Base-by-base conservation (phyloP, 2,113 vertebrate species). In the Neotoma lepida region DNA sequence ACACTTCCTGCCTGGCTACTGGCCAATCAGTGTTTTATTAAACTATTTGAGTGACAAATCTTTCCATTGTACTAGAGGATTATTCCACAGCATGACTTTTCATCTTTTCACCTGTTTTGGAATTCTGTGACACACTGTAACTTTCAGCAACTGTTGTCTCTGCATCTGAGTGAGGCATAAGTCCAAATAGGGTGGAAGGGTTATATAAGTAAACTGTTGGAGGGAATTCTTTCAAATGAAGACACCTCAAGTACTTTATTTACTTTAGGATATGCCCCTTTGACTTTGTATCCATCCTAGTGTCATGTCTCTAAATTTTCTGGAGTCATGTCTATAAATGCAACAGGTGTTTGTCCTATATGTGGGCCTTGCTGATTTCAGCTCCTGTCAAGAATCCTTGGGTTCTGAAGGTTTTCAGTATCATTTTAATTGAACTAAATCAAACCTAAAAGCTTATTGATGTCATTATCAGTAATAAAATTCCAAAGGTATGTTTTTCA, bases 101-200 rank as follows among this genome's bases (percentile, higher is more conserved):
- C 26, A 90, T 85, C 56, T 64, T 86, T 51, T 63, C 86, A 88
- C 81, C 95, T 92, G 88, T 81, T 9, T 20, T 93, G 64, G 24
- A 86, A 17, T 0, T 85, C 56, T 81, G 39, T 95, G 86, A 54
- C 70, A 93, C 35, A 6, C 44, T 51, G 18, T 46, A 95, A 9
- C 44, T 91, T 92, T 87, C 49, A 97, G 76, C 4, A 28, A 66
- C 64, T 97, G 14, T 95, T 97, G 39, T 88, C 78, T 93, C 58
- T 80, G 92, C 51, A 77, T 91, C 76, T 89, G 41, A 85, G 14
- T 89, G 46, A 93, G 44, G 35, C 81, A 93, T 82, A 90, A 86
- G 15, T 95, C 77, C 44, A 88, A 56, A 3, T 76, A 30, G 46
- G 13, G 13, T 49, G 15, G 22, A 41, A n/a, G n/a, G 15, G n/a